phyloP scores from a whole-genome alignment of 2,797 vertebrate genomes.

The Pogoniulus pusillus region DNA sequence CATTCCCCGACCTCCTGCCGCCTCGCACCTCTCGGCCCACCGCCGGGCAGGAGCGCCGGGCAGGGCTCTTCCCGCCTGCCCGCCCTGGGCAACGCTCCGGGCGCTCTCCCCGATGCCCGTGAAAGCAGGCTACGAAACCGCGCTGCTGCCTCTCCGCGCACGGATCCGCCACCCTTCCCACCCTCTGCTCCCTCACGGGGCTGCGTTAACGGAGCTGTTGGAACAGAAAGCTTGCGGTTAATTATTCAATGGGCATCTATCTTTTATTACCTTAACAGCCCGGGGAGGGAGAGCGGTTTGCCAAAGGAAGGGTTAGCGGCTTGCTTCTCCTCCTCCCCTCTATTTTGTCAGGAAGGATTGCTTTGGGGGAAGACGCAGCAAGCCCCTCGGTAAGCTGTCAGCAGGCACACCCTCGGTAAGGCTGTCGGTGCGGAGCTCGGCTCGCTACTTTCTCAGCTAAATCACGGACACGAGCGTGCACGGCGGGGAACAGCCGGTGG shows the following conservation, averaged over 20 bases:
- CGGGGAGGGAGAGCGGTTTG: background rate
- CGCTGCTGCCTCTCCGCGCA: slow-evolving; percentile 14
- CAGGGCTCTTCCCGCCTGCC: background rate
- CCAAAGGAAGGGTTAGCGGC: background rate
- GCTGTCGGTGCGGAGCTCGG: background rate
- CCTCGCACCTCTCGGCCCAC: background rate
- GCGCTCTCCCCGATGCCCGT: background rate
- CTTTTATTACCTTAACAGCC: background rate
- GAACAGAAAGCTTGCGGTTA: slow-evolving; percentile 13
- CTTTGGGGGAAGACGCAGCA: background rate
- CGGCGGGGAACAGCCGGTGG: background rate
- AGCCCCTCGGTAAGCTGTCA: background rate
- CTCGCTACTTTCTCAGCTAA: background rate
- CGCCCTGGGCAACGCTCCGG: background rate
- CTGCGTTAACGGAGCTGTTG: slow-evolving; percentile 28
- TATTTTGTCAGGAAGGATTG: background rate
- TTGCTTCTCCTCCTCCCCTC: background rate
- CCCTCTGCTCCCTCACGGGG: slow-evolving; percentile 46
- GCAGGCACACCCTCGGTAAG: background rate
- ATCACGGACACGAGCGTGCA: background rate
- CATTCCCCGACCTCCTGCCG: background rate
- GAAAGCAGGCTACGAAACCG: background rate
- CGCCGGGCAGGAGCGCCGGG: background rate
- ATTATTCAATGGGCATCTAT: slow-evolving; percentile 31
- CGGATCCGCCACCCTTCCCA: slow-evolving; percentile 30